These are phyloP conservation scores for Montipora capricornis DNA, from an alignment of 64 coral and sea anemone species.

Conservation along the genomic window DNA sequence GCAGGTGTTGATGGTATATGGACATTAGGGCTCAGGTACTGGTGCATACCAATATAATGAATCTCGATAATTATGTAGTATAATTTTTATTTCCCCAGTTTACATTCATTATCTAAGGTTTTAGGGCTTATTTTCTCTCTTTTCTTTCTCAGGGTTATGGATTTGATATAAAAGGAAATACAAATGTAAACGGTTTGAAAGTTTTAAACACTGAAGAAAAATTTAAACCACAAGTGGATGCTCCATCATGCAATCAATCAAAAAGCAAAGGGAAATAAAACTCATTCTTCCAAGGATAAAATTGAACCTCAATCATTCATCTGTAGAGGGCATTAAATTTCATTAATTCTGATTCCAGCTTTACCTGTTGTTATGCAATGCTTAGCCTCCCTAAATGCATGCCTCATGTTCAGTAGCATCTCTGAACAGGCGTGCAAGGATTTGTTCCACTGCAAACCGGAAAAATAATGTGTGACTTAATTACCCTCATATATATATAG, in stretches of 20 bases:
- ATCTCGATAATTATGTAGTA: not conserved
- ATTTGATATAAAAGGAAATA: not conserved
- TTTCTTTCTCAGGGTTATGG: not conserved
- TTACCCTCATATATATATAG: not conserved
- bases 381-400: too few species aligned
- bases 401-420: conserved; percentile 2
- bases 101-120: too few species aligned
- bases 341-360: too few species aligned
- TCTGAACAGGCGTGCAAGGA: conserved; percentile 14
- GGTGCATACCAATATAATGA: not conserved
- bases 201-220: not conserved
- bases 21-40: not conserved
- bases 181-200: not conserved
- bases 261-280: too few species aligned
- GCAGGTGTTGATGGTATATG: not conserved
- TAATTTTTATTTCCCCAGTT: too few species aligned
- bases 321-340: not conserved
- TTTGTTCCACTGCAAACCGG: conserved; percentile 19
- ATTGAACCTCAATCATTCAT: too few species aligned
- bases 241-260: too few species aligned
- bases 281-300: too few species aligned
- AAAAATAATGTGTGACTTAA: not conserved
- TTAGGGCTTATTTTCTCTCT: not conserved
- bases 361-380: too few species aligned
- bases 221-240: too few species aligned